Percentiles rank a stretch among this genome's conserved stretches.
Conservation (phyloP, 2,888 invertebrate genomes). For the Rosalia funebris region DNA sequence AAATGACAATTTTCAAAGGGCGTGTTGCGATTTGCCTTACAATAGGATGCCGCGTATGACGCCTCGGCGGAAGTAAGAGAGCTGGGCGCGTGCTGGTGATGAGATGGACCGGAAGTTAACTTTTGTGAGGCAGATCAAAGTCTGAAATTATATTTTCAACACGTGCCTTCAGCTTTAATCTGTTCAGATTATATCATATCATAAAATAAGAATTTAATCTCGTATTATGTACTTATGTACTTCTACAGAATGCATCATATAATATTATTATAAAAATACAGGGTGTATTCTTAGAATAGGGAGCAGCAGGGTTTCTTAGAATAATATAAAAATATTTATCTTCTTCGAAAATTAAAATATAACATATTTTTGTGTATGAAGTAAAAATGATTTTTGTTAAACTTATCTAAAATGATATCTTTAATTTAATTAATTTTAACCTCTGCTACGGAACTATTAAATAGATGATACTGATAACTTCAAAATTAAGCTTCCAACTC, state of each 20-base stretch:
- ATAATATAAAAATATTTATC: background rate
- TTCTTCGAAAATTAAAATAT: background rate
- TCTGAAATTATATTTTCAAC: conserved; percentile 53
- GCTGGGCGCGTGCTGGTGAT: conserved; percentile 60
- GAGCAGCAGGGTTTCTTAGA: background rate
- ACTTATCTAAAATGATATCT: too few relatives aligned
- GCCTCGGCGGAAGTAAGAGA: conserved; percentile 55
- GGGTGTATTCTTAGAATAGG: background rate
- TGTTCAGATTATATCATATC: conserved; percentile 3
- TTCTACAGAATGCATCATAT: too few relatives aligned
- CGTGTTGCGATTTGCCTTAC: conserved; percentile 12
- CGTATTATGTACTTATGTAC: conserved; percentile 4
- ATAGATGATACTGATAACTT: too few relatives aligned
- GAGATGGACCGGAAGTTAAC: conserved; percentile 60
- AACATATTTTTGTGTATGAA: too few relatives aligned
- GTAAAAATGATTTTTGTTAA: too few relatives aligned
- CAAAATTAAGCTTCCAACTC: too few relatives aligned
- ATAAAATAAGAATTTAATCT: conserved; percentile 17
- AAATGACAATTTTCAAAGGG: background rate
- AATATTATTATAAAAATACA: background rate
- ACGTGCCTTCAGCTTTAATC: conserved; percentile 36
- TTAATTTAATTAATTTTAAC: too few relatives aligned
- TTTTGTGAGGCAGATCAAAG: conserved; percentile 59
- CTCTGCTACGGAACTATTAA: too few relatives aligned
- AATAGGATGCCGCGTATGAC: conserved; percentile 38